Evolutionary conservation across 23 tunicate genomes (phyloP).

Genomic region (Oikopleura dioica): DNA sequence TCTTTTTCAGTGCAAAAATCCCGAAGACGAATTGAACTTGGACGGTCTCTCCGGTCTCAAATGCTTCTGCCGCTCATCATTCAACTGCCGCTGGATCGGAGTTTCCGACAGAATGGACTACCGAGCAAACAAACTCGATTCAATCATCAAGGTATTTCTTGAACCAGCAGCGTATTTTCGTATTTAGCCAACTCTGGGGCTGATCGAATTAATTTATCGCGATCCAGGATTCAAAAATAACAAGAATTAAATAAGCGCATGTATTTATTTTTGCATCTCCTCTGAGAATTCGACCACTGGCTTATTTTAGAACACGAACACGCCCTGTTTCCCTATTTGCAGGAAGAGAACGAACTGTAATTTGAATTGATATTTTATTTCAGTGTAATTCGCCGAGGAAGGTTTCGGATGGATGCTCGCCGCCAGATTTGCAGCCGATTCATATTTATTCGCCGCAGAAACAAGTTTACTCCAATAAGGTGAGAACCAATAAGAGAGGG

Average conservation of each 20-base stretch:
- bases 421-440: conserved; percentile 1
- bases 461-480: neutral
- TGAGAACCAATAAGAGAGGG: too few relatives aligned
- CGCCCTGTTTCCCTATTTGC: too few relatives aligned
- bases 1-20: neutral
- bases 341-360: too few relatives aligned
- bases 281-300: too few relatives aligned
- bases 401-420: neutral
- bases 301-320: too few relatives aligned
- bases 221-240: too few relatives aligned
- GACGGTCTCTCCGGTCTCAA: neutral
- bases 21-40: neutral
- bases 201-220: too few relatives aligned
- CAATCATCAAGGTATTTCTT: neutral
- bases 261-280: too few relatives aligned
- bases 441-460: neutral
- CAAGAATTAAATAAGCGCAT: too few relatives aligned
- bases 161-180: neutral
- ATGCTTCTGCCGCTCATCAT: conserved; percentile 9
- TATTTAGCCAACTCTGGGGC: too few relatives aligned
- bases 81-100: conserved; percentile 9
- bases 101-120: neutral
- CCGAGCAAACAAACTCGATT: conserved; percentile 8
- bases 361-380: too few relatives aligned
- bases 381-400: too few relatives aligned